Conservation (phyloP, 1,140 invertebrate species). For the Drosophila equinoxialis region DNA sequence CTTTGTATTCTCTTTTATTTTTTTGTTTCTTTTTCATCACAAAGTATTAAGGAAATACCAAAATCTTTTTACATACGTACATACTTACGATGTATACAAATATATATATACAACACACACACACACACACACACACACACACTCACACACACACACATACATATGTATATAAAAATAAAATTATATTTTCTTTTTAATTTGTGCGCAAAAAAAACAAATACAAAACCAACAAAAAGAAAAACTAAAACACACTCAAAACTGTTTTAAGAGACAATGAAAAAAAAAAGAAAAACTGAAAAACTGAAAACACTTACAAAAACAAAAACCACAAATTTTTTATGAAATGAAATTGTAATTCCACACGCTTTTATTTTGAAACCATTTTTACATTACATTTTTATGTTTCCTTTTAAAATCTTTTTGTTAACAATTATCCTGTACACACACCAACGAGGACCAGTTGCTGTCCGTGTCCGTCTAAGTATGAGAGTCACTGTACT, state of each 20-base stretch:
- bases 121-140: background rate
- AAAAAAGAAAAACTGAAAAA: constrained; percentile 21
- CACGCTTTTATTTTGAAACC: constrained; percentile 77
- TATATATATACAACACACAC: constrained; percentile 1
- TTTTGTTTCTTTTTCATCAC: constrained; percentile 25
- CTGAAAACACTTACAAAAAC: constrained; percentile 18
- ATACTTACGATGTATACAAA: constrained; percentile 8
- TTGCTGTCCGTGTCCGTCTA: background rate
- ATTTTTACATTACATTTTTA: constrained; percentile 53
- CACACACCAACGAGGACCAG: constrained; percentile 7
- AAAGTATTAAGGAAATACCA: constrained; percentile 18
- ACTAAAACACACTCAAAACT: constrained; percentile 31
- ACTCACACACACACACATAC: too few relatives aligned
- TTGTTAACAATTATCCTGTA: constrained; percentile 35
- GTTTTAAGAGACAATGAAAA: constrained; percentile 16
- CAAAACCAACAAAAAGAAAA: constrained; percentile 10
- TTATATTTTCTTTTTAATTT: constrained; percentile 27
- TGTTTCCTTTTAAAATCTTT: constrained; percentile 47
- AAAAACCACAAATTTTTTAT: constrained; percentile 53
- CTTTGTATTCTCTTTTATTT: constrained; percentile 19
- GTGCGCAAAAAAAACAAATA: constrained; percentile 21
- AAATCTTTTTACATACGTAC: constrained; percentile 19
- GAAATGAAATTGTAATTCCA: constrained; percentile 80
- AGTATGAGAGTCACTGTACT: background rate
- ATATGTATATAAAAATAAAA: constrained; percentile 4